phyloP scores from a whole-genome alignment of 2,113 vertebrate genomes.

The Neofelis nebulosa region DNA sequence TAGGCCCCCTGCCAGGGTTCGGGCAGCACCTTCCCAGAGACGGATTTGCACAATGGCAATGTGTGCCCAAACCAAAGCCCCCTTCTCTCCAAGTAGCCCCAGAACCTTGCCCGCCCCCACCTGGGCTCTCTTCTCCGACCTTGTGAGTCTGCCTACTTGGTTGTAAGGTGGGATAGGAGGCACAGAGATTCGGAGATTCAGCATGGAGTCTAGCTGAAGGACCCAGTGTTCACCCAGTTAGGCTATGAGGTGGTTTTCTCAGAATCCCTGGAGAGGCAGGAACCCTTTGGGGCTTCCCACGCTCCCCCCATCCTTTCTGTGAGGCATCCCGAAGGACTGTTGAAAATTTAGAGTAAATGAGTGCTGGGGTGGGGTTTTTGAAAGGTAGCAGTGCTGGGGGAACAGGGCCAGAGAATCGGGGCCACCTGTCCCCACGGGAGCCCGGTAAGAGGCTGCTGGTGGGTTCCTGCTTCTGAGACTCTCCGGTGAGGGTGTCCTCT shows the following conservation, averaged over 20 bases:
- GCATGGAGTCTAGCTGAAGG: background rate
- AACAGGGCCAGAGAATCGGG: background rate
- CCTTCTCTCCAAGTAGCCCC: background rate
- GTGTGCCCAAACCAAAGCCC: background rate
- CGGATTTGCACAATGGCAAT: background rate
- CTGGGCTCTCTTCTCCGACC: background rate
- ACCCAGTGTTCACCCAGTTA: background rate
- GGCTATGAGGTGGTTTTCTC: background rate
- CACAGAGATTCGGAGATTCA: background rate
- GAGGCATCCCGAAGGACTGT: background rate
- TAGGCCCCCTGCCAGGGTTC: background rate
- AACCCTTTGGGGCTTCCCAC: background rate
- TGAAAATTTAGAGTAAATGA: background rate
- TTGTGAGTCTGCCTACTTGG: background rate
- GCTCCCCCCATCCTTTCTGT: background rate
- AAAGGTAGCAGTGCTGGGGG: background rate
- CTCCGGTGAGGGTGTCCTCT: background rate
- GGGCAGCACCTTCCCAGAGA: background rate
- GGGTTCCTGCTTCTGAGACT: background rate
- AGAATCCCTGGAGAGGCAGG: background rate
- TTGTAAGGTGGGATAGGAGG: background rate
- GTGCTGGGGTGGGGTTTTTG: background rate
- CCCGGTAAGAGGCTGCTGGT: background rate
- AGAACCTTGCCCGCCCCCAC: background rate
- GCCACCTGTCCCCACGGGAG: fast-evolving